These are phyloP conservation scores for Aethes cnicana DNA, from an alignment of 2,888 invertebrate genomes.

Conservation along the genomic window DNA sequence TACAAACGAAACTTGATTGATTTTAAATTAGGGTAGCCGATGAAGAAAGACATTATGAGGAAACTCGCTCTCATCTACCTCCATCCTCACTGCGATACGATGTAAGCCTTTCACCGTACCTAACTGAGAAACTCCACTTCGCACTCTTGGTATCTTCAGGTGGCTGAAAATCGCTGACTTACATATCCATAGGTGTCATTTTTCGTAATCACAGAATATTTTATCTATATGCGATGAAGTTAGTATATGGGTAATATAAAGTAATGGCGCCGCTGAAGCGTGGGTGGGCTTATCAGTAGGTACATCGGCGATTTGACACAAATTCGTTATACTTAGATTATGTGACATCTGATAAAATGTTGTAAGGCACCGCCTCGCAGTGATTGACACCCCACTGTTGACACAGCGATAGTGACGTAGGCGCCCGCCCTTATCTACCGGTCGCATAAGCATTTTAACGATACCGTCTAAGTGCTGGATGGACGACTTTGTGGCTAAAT, in stretches of 20 bases:
- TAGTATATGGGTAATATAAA: conserved; percentile 50
- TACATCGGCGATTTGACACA: conserved; percentile 78
- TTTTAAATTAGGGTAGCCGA: too few relatives aligned
- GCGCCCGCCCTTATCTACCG: conserved; percentile 60
- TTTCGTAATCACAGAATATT: conserved; percentile 51
- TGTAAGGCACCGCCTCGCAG: conserved; percentile 76
- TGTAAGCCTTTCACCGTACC: too few relatives aligned
- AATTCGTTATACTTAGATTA: conserved; percentile 80
- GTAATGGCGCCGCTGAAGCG: conserved; percentile 59
- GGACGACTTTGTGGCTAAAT: conserved; percentile 39
- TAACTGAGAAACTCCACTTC: conserved; percentile 39
- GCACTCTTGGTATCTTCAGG: too few relatives aligned
- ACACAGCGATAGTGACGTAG: conserved; percentile 68
- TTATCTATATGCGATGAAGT: conserved; percentile 38
- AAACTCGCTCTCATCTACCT: too few relatives aligned
- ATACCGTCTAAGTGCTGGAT: conserved; percentile 53
- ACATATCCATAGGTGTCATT: conserved; percentile 52
- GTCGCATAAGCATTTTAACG: conserved; percentile 59
- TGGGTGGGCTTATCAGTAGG: conserved; percentile 77
- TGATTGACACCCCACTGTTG: conserved; percentile 78
- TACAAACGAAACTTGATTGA: too few relatives aligned
- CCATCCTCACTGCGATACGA: too few relatives aligned
- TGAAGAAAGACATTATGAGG: too few relatives aligned
- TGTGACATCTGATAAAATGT: conserved; percentile 78
- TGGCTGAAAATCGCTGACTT: conserved; percentile 36